Evolutionary conservation across 2,888 invertebrate genomes (phyloP).

Genomic region (Drosophila paranaensis): DNA sequence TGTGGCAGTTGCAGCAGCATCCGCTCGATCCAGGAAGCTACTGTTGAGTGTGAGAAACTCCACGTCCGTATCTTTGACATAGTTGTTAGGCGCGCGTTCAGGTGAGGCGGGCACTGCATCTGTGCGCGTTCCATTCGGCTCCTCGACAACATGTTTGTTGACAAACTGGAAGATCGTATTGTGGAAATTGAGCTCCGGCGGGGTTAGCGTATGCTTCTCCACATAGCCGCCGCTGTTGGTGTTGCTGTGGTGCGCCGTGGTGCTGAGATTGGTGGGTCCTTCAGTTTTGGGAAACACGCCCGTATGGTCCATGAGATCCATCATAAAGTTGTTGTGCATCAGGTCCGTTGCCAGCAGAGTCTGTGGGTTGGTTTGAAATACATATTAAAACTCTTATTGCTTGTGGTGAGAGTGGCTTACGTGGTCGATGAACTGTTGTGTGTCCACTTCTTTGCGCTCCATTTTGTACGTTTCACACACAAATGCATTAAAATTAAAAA

Average conservation of each 20-base stretch:
- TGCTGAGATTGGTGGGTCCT: conserved; percentile 64
- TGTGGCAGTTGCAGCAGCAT: conserved; percentile 17
- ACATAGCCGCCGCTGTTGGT: conserved; percentile 12
- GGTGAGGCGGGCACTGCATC: conserved; percentile 28
- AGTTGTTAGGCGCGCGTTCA: conserved; percentile 22
- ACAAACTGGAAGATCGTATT: conserved; percentile 80
- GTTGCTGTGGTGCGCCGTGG: conserved; percentile 30
- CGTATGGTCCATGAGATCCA: conserved; percentile 81
- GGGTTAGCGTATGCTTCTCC: conserved; percentile 61
- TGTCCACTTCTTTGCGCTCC: conserved; percentile 74
- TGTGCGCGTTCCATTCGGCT: conserved; percentile 3
- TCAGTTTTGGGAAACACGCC: conserved; percentile 61
- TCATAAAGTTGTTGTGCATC: conserved; percentile 82
- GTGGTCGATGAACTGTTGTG: conserved; percentile 83
- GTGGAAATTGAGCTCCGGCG: conserved; percentile 79
- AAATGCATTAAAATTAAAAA: conserved; percentile 52
- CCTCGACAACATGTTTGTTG: conserved; percentile 60
- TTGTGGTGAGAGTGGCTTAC: conserved; percentile 55
- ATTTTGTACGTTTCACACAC: conserved; percentile 56
- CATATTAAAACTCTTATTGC: neutral
- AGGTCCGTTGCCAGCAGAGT: conserved; percentile 82
- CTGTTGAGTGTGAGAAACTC: conserved; percentile 64
- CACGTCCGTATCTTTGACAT: conserved; percentile 44
- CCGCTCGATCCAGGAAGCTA: conserved; percentile 52
- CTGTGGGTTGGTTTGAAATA: conserved; percentile 48